Conservation (phyloP, 2,888 invertebrate genomes). For the Calameuta filiformis region DNA sequence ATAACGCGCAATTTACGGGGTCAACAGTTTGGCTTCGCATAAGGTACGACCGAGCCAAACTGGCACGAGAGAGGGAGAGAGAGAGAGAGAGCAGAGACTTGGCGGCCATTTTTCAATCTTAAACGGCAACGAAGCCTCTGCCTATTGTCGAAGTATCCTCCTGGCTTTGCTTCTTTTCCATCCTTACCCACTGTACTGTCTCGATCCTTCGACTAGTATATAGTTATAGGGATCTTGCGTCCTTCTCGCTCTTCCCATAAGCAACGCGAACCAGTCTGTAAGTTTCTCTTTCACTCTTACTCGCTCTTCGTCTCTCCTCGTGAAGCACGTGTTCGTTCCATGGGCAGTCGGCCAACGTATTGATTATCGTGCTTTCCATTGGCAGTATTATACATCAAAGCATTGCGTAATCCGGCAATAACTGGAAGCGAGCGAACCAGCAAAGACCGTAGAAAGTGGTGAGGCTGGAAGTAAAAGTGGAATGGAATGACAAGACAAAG, state of each 20-base stretch:
- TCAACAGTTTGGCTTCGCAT: slow-evolving; percentile 39
- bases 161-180: neutral
- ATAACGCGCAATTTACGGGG: slow-evolving; percentile 50
- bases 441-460: neutral
- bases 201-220: neutral
- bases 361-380: slow-evolving; percentile 36
- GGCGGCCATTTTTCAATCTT: neutral
- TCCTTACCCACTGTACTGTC: neutral
- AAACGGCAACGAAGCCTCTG: neutral
- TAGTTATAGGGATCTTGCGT: neutral
- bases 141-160: neutral
- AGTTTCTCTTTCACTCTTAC: neutral
- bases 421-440: neutral
- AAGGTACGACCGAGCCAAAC: slow-evolving; percentile 34
- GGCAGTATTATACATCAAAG: slow-evolving; percentile 36
- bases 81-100: neutral
- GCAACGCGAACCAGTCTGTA: neutral
- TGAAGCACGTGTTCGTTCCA: neutral
- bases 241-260: neutral
- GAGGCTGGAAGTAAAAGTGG: neutral
- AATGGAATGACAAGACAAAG: slow-evolving; percentile 13
- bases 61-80: slow-evolving; percentile 24
- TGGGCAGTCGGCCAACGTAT: slow-evolving; percentile 29
- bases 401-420: slow-evolving; percentile 28
- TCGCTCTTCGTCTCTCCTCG: neutral